Conservation (phyloP, 2,888 invertebrate species). For the Andrena chrysosceles region DNA sequence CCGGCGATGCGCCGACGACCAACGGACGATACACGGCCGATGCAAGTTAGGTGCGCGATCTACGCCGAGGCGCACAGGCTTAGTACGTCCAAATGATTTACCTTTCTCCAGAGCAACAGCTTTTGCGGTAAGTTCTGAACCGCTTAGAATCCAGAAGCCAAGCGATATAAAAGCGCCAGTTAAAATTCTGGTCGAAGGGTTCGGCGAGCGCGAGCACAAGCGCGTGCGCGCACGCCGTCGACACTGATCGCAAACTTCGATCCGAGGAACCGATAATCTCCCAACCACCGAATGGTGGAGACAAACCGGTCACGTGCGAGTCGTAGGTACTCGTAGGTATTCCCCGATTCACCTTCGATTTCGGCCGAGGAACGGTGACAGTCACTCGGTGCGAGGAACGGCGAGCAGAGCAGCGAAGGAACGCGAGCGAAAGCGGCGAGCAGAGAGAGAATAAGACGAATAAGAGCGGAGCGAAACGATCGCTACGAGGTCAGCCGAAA, state of each 20-base stretch:
- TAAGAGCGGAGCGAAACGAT: constrained; percentile 61
- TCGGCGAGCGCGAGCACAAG: not conserved
- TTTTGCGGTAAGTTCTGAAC: not conserved
- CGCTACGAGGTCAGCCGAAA: constrained; percentile 79
- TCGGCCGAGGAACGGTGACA: too few relatives aligned
- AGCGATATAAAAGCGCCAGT: too few relatives aligned
- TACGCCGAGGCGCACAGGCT: not conserved
- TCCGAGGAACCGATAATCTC: not conserved
- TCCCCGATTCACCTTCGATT: too few relatives aligned
- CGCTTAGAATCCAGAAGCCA: too few relatives aligned
- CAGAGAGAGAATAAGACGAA: not conserved
- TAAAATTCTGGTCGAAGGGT: not conserved
- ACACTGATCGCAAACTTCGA: not conserved
- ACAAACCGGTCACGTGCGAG: not conserved
- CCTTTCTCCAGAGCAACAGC: constrained; percentile 22
- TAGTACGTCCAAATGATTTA: constrained; percentile 21
- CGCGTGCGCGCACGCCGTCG: not conserved
- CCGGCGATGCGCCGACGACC: constrained; percentile 50
- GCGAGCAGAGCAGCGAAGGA: too few relatives aligned
- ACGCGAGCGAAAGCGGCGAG: not conserved
- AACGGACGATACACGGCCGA: constrained; percentile 37
- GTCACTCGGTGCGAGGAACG: too few relatives aligned
- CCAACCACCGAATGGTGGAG: not conserved
- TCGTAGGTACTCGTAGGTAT: too few relatives aligned
- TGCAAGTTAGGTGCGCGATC: constrained; percentile 14